phyloP scores from a whole-genome alignment of 2,113 vertebrate species.

The Tapirus terrestris region DNA sequence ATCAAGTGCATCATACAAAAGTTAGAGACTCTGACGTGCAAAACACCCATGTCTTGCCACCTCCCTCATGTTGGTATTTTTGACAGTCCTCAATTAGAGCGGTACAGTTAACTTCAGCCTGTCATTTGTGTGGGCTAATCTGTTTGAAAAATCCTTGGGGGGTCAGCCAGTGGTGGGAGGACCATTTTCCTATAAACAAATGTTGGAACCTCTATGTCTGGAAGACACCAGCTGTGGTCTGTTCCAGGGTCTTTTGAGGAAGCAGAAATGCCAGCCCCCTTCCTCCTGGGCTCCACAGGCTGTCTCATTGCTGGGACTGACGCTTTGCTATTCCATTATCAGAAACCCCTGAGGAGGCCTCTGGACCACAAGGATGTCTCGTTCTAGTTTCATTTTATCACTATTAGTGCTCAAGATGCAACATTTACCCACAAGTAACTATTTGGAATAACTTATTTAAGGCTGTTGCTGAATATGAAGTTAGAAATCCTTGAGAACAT shows the following conservation, averaged over 20 bases:
- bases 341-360: background rate
- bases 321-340: background rate
- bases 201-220: constrained; percentile 75
- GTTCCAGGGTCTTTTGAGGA: background rate
- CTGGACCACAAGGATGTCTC: background rate
- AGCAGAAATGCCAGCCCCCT: background rate
- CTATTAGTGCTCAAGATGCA: background rate
- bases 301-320: background rate
- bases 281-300: background rate
- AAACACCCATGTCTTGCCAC: constrained; percentile 60
- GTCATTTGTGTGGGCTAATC: constrained; percentile 84
- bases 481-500: constrained; percentile 5
- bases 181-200: constrained; percentile 81
- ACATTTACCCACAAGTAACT: background rate
- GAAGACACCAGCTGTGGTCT: constrained; percentile 62
- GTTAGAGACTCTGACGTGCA: constrained; percentile 37
- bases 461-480: background rate
- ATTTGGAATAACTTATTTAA: background rate
- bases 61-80: constrained; percentile 82
- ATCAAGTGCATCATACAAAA: constrained; percentile 61
- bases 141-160: constrained; percentile 72
- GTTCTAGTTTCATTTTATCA: background rate
- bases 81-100: constrained; percentile 84
- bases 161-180: constrained; percentile 62
- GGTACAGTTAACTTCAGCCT: constrained; percentile 80